Percentiles rank a stretch among this genome's conserved stretches.
Conservation (phyloP, 2,797 vertebrate genomes). For the Echeneis naucrates region DNA sequence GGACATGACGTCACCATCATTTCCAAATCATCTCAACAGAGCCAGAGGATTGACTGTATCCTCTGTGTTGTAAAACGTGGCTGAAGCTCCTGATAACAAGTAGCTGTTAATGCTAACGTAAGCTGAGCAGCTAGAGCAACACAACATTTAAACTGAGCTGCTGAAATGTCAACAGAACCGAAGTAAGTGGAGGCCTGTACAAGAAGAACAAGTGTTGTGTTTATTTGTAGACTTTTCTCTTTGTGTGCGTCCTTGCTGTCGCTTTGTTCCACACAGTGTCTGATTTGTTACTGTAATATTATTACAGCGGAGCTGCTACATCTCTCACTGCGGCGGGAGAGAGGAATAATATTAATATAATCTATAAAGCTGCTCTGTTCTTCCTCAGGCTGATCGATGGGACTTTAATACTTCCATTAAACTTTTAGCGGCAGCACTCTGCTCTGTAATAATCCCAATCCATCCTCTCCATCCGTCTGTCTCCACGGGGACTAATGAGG, state of each 20-base stretch:
- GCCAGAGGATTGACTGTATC: no score
- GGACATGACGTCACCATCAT: accelerated
- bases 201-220: no score
- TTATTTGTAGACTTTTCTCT: neutral
- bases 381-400: conserved; percentile 50
- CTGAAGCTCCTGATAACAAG: no score
- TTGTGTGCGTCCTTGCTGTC: neutral
- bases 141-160: no score
- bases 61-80: no score
- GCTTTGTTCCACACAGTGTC: neutral
- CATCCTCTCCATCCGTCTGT: conserved; percentile 19
- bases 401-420: conserved; percentile 57
- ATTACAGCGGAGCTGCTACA: conserved; percentile 21
- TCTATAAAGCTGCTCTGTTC: conserved; percentile 29
- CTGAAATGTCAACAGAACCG: no score
- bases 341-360: conserved; percentile 34
- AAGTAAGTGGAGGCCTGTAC: no score
- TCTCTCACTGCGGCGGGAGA: conserved; percentile 15
- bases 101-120: no score
- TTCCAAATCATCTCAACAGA: no score
- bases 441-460: conserved; percentile 51
- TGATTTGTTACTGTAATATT: conserved; percentile 17
- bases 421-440: conserved; percentile 47
- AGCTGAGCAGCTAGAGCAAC: no score
- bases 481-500: conserved; percentile 29